Percentiles rank a stretch among this genome's conserved stretches.
phyloP scores from a whole-genome alignment of 2,797 vertebrate species.

The Agapornis canus region DNA sequence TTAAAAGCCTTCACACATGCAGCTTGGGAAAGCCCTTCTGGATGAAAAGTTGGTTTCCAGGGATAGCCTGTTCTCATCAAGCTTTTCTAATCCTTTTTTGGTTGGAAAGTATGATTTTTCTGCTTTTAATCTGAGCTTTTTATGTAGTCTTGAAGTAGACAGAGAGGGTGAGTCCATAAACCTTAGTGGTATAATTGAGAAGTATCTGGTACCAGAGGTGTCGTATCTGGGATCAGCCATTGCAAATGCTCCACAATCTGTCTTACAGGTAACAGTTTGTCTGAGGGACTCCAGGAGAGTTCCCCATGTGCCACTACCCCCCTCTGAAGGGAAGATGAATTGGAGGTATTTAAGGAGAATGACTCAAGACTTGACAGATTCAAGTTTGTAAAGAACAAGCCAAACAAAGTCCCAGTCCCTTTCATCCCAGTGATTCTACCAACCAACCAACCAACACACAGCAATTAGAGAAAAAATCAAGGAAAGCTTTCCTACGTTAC shows the following conservation, averaged over 20 bases:
- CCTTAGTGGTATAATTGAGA: not conserved
- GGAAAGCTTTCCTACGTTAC: constrained; percentile 38
- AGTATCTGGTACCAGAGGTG: not conserved
- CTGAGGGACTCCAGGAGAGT: not conserved
- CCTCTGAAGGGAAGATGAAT: not conserved
- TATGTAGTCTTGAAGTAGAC: not conserved
- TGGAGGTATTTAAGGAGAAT: not conserved
- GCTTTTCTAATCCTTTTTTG: not conserved
- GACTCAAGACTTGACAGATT: not conserved
- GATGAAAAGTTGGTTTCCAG: constrained; percentile 31
- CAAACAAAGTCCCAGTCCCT: not conserved
- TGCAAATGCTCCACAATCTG: not conserved
- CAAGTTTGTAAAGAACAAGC: not conserved
- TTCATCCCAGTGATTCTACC: not conserved
- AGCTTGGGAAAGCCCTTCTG: constrained; percentile 35
- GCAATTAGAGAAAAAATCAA: constrained; percentile 50
- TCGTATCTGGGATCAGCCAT: not conserved
- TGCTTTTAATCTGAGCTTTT: not conserved
- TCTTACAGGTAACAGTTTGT: not conserved
- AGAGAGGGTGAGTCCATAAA: not conserved
- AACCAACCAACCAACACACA: not conserved
- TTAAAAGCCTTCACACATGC: constrained; percentile 45
- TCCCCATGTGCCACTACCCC: not conserved
- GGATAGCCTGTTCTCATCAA: not conserved
- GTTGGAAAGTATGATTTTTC: not conserved